Conservation (phyloP, 2,113 vertebrate species). For the Microtus ochrogaster region DNA sequence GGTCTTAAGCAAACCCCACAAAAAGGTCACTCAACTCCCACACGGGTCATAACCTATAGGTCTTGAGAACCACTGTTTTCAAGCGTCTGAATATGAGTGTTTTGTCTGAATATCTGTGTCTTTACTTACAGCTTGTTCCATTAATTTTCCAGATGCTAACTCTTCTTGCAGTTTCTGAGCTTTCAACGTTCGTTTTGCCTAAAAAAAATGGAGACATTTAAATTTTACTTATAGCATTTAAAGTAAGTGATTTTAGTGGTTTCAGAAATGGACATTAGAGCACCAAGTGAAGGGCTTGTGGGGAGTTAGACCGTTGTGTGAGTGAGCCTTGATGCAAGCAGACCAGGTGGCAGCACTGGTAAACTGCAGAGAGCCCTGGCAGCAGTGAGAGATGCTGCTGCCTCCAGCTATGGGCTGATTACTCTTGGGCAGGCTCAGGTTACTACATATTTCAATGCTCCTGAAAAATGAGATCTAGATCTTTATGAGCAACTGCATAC, state of each 20-base stretch:
- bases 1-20: neutral
- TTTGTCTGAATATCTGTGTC: neutral
- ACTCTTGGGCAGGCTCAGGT: neutral
- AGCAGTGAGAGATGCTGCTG: neutral
- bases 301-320: neutral
- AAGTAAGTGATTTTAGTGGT: neutral
- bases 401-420: neutral
- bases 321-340: neutral
- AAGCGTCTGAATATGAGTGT: neutral
- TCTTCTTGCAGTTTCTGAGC: slow-evolving; percentile 98
- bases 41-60: neutral
- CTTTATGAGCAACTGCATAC: neutral
- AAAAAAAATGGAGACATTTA: slow-evolving; percentile 36
- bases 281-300: no score
- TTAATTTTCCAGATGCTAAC: slow-evolving; percentile 95
- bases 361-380: neutral
- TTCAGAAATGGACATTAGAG: slow-evolving; percentile 42
- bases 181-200: slow-evolving; percentile 98
- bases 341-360: fast-evolving
- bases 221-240: slow-evolving; percentile 56
- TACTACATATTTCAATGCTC: neutral
- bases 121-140: slow-evolving; percentile 93
- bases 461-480: slow-evolving; percentile 34
- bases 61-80: neutral
- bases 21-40: neutral